Evolutionary conservation across 1,140 invertebrate genomes (phyloP).

Genomic region (Olivierus martensii): DNA sequence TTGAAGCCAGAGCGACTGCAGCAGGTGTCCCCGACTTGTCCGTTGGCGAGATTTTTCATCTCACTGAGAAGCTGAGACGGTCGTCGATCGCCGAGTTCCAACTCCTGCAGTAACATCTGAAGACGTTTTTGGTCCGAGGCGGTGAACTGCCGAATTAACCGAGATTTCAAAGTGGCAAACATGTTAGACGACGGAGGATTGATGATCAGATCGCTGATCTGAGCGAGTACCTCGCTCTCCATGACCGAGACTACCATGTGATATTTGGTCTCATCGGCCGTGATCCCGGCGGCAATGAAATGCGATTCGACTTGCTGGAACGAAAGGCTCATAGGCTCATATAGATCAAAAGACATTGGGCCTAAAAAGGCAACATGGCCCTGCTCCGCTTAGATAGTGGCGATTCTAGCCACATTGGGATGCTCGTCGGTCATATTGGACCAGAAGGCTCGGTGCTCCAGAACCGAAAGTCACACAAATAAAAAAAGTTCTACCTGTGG

Average conservation of each 20-base stretch:
- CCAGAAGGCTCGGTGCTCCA: too few relatives aligned
- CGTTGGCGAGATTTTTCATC: not conserved
- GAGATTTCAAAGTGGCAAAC: not conserved
- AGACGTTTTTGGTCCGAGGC: not conserved
- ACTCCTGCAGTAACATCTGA: not conserved
- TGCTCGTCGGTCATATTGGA: too few relatives aligned
- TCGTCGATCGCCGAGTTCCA: not conserved
- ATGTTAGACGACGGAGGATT: not conserved
- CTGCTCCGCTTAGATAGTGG: too few relatives aligned
- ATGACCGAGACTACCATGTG: not conserved
- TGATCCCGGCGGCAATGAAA: slow-evolving; percentile 15
- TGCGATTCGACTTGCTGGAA: slow-evolving; percentile 21
- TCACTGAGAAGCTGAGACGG: not conserved
- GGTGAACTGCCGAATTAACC: not conserved
- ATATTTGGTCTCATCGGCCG: slow-evolving; percentile 16
- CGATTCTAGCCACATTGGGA: too few relatives aligned
- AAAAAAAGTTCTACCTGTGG: too few relatives aligned
- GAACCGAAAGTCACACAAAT: too few relatives aligned
- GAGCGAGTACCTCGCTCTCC: not conserved
- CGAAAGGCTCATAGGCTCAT: too few relatives aligned
- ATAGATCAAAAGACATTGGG: too few relatives aligned
- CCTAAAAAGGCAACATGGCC: too few relatives aligned
- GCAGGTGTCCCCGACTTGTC: not conserved
- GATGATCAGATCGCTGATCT: not conserved
- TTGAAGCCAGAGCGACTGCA: not conserved